Conservation (phyloP, 2,113 vertebrate genomes). For the Campylomormyrus numenius region DNA sequence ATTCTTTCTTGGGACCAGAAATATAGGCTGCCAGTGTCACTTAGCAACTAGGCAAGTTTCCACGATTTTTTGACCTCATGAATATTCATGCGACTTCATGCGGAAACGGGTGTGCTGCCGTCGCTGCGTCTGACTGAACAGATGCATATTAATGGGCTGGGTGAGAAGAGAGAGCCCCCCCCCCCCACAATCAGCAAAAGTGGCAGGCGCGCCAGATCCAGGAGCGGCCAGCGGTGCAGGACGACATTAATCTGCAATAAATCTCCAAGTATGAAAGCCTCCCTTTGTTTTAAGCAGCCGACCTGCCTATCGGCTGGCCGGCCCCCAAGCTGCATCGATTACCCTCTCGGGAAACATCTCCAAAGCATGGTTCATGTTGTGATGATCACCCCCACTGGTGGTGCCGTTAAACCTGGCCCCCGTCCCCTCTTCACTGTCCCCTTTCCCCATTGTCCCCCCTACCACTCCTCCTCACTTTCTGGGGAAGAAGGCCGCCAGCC, state of each 20-base stretch:
- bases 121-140: constrained; percentile 26
- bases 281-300: constrained; percentile 22
- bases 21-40: constrained; percentile 18
- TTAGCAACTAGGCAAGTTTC: constrained; percentile 36
- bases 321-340: constrained; percentile 11
- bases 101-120: constrained; percentile 28
- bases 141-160: constrained; percentile 31
- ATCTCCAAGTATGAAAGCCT: constrained; percentile 20
- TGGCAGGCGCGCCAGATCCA: background rate
- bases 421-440: background rate
- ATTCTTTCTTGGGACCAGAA: background rate
- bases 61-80: constrained; percentile 27
- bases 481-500: constrained; percentile 88
- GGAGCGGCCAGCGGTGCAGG: background rate
- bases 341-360: constrained; percentile 11
- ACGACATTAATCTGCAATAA: background rate
- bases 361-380: constrained; percentile 7
- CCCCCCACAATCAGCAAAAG: background rate
- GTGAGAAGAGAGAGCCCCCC: background rate
- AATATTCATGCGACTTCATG: constrained; percentile 38
- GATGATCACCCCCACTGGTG: constrained; percentile 17
- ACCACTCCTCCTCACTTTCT: constrained; percentile 70
- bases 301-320: constrained; percentile 19
- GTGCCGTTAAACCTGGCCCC: constrained; percentile 10
- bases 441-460: background rate